These are phyloP conservation scores for Entelurus aequoreus DNA, from an alignment of 2,113 vertebrate genomes.

Conservation along the genomic window DNA sequence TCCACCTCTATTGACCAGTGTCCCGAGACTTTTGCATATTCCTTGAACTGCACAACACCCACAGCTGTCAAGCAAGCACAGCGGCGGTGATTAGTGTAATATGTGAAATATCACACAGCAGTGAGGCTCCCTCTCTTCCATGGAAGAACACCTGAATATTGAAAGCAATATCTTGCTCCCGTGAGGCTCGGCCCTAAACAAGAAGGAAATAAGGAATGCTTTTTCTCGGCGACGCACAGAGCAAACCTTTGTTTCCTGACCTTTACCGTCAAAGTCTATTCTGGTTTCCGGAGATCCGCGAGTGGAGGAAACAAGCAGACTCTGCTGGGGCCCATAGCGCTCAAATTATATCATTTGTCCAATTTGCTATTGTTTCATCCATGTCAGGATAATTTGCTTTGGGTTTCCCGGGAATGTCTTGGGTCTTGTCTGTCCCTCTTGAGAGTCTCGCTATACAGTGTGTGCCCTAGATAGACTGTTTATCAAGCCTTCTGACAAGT, in stretches of 20 bases:
- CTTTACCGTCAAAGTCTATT: constrained; percentile 75
- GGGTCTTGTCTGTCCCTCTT: constrained; percentile 63
- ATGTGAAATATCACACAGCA: constrained; percentile 74
- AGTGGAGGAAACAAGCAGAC: constrained; percentile 60
- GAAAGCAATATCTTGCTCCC: constrained; percentile 37
- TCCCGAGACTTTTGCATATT: too few relatives aligned
- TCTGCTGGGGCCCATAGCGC: constrained; percentile 73
- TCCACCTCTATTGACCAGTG: too few relatives aligned
- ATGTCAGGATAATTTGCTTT: constrained; percentile 80
- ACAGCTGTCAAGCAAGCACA: too few relatives aligned
- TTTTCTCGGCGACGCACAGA: constrained; percentile 53
- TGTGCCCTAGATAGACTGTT: constrained; percentile 77
- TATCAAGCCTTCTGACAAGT: constrained; percentile 77
- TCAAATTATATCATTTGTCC: constrained; percentile 81
- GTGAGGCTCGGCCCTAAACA: constrained; percentile 59
- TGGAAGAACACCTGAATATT: constrained; percentile 53
- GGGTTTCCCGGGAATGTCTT: constrained; percentile 71
- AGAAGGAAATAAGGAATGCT: constrained; percentile 65
- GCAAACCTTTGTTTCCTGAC: constrained; percentile 68
- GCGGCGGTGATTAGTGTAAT: constrained; percentile 63
- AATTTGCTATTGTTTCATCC: constrained; percentile 81
- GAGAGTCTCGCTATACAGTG: constrained; percentile 62
- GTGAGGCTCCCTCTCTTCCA: constrained; percentile 13
- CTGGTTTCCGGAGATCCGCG: constrained; percentile 73
- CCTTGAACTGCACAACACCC: too few relatives aligned